Evolutionary conservation across 2,113 vertebrate species (phyloP), one percentile per base, ranked within the genome.

Genomic region (Cranoglanis bouderius): DNA sequence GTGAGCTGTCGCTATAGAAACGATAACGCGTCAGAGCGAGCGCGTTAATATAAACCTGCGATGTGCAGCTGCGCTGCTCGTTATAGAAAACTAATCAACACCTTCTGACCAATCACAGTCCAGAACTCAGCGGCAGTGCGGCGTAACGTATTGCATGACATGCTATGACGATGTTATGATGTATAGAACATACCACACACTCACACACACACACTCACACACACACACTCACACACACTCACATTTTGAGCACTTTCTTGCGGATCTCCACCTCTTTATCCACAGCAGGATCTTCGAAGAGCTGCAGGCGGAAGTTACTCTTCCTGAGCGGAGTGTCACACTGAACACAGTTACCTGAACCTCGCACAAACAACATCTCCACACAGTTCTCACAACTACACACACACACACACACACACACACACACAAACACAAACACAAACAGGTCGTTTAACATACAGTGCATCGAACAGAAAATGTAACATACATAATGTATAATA

Each of bases 201-300:
- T n/a, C 63, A 14, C 74, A 26, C 74, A 49, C 74, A 14, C 38
- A 21, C 70, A 4, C 10, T 0, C 61, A 12, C 61, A 8, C 32
- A 72, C 2, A 3, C 29, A 4, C 63, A 13, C 63, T 0, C 9
- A 1, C 49, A 0, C 13, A 18, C 49, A 96, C 97, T 97, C 95
- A 99, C 98, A 99, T 97, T 96, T 99, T 99, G 87, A 99, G 94
- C 88, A 99, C 97, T 94, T 98, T 99, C 95, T 99, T 99, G 72
- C 98, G 96, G 92, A 99, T 99, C 93, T 99, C 98, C 93, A 99
- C 98, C 92, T 99, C 98, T 92, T 99, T 99, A 94, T 99, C 98
- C 0, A 99, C 95, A 29, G 97, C 94, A 9, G 98, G 98, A 92
- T 99, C 98, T 90, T 99, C 98, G 87, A 99, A 99, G 89, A 99